A percentile compares a stretch with the other conserved stretches of the same genome.
Conservation (phyloP, 2,888 invertebrate species). For the Bugulina stolonifera region DNA sequence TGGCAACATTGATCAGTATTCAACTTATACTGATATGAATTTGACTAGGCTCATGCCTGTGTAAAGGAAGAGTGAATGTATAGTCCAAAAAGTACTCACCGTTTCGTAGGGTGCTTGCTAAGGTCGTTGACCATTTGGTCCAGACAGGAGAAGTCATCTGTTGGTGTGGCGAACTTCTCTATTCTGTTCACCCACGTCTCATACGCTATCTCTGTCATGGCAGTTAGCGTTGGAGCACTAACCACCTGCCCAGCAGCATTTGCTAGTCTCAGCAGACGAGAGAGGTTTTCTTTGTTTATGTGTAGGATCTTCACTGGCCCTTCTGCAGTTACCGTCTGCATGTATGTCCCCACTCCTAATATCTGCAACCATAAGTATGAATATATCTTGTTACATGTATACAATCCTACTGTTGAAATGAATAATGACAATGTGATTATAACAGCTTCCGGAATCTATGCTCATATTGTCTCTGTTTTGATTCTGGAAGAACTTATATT, state of each 20-base stretch:
- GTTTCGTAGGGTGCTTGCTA: neutral
- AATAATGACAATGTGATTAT: too few relatives aligned
- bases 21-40: too few relatives aligned
- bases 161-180: neutral
- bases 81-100: too few relatives aligned
- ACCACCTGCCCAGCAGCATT: neutral
- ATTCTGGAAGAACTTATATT: too few relatives aligned
- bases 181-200: neutral
- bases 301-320: constrained; percentile 24
- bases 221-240: neutral
- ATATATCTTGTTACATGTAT: too few relatives aligned
- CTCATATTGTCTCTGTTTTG: too few relatives aligned
- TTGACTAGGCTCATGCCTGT: too few relatives aligned
- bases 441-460: too few relatives aligned
- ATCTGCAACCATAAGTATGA: too few relatives aligned
- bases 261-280: constrained; percentile 27
- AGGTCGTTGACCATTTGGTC: neutral
- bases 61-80: too few relatives aligned
- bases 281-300: constrained; percentile 29
- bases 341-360: constrained; percentile 1
- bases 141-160: neutral
- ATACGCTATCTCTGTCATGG: constrained; percentile 5
- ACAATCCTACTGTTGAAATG: too few relatives aligned
- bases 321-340: constrained; percentile 19
- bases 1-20: too few relatives aligned